A percentile compares a stretch with the other conserved stretches of the same genome.
phyloP scores from a whole-genome alignment of 1,140 invertebrate genomes.

The Zaprionus africanus region DNA sequence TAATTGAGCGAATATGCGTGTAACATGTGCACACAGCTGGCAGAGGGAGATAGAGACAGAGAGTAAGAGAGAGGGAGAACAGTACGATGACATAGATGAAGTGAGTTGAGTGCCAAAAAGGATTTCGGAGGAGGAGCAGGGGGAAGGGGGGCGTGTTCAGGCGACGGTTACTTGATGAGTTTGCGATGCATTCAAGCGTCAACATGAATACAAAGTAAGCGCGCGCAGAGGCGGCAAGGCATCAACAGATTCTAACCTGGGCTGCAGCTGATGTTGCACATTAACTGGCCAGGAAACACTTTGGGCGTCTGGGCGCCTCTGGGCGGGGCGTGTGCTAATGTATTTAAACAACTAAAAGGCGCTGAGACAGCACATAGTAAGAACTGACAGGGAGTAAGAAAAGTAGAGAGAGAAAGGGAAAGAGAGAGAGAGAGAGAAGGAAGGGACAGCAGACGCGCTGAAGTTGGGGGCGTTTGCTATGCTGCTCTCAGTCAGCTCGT shows the following conservation, averaged over 20 bases:
- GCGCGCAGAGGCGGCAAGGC: constrained; percentile 12
- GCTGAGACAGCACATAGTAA: constrained; percentile 31
- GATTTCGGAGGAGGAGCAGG: constrained; percentile 18
- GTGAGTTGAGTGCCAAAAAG: constrained; percentile 40
- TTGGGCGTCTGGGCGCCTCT: constrained; percentile 1
- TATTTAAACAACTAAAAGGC: constrained; percentile 64
- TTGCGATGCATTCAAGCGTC: constrained; percentile 76
- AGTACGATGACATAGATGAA: constrained; percentile 35
- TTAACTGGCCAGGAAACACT: constrained; percentile 48
- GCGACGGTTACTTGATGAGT: constrained; percentile 61
- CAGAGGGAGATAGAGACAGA: constrained; percentile 22
- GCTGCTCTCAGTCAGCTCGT: neutral
- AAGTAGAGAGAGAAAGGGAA: neutral
- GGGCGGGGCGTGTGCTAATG: constrained; percentile 36
- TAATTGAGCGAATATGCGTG: constrained; percentile 81
- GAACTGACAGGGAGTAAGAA: neutral
- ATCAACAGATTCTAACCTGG: constrained; percentile 27
- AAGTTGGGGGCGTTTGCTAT: constrained; percentile 11
- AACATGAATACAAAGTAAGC: constrained; percentile 67
- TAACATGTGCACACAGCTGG: constrained; percentile 60
- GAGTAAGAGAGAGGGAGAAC: neutral
- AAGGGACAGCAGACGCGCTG: neutral
- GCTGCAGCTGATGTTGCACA: constrained; percentile 52
- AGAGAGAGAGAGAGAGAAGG: neutral
- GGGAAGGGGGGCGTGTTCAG: neutral